Evolutionary conservation across 1,140 invertebrate genomes (phyloP), one percentile per base, ranked within the genome.

Genomic region (Heliconius eleuchia): DNA sequence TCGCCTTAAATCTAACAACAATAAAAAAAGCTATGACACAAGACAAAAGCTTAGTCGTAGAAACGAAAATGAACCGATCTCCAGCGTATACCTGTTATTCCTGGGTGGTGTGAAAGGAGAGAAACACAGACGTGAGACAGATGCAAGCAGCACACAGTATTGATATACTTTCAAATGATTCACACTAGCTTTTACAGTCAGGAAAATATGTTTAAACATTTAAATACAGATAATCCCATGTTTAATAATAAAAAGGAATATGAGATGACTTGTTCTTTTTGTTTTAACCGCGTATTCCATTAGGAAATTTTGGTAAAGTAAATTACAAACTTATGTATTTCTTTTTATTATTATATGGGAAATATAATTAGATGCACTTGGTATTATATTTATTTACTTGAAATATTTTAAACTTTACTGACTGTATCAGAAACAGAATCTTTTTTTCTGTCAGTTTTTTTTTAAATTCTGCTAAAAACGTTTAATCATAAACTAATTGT

Each of bases 61-160:
- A 81, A 82, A 87, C 84, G 84, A 88, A 88, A 87, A 90, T 89
- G 87, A 87, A 86, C 80, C 87, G 84, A 87, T 86, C 74, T 88
- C 89, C 82, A 88, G 86, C 91, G 89, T n/a, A 91, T 94, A 93
- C 93, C 93, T 94, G 93, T 93, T 91, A 93, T 94, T 91, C 93
- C 92, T 93, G 88, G 90, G 90, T 86, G 90, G 92, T 93, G 91
- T 89, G 89, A 94, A 89, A 92, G 88, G 93, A 93, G 84, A 94
- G 92, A 94, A 93, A 94, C 90, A 94, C 89, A 93, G 87, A 94
- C 86, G 91, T 94, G 91, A 94, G 91, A 94, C 87, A 94, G 89
- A 94, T 84, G 91, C 92, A 94, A 92, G 89, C 91, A 80, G 91
- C 91, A 93, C 88, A 92, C 84, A 92, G 83, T 88, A 80, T 74